A percentile compares a stretch with the other conserved stretches of the same genome.
phyloP scores from a whole-genome alignment of 2,113 vertebrate species.

The Amblyopsis rosae region DNA sequence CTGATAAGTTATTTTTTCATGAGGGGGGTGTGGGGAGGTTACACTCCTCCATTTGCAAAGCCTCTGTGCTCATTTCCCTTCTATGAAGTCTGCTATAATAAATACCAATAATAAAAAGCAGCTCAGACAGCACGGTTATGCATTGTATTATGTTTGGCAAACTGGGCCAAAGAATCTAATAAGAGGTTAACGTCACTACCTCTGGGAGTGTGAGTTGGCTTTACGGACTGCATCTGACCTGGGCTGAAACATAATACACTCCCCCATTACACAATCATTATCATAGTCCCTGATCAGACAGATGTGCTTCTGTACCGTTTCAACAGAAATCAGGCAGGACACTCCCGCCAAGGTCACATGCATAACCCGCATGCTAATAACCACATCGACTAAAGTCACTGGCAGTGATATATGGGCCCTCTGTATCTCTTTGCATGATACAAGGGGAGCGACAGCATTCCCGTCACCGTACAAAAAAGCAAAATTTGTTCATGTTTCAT shows the following conservation, averaged over 20 bases:
- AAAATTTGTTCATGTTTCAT: slow-evolving; percentile 20
- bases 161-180: background rate
- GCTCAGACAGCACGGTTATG: slow-evolving; percentile 1
- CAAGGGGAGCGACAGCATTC: background rate
- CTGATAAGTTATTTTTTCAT: background rate
- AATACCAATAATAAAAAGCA: background rate
- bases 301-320: slow-evolving; percentile 38
- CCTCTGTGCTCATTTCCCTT: slow-evolving; percentile 10
- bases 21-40: no score
- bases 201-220: slow-evolving; percentile 30
- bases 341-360: slow-evolving; percentile 32
- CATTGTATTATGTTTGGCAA: slow-evolving; percentile 29
- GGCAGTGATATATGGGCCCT: slow-evolving; percentile 22
- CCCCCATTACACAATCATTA: slow-evolving; percentile 56
- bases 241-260: slow-evolving; percentile 25
- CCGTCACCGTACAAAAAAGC: slow-evolving; percentile 11
- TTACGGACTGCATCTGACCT: slow-evolving; percentile 29
- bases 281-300: slow-evolving; percentile 47
- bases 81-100: slow-evolving; percentile 41
- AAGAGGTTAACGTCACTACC: slow-evolving; percentile 30
- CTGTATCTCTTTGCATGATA: slow-evolving; percentile 16
- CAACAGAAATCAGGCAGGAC: slow-evolving; percentile 18
- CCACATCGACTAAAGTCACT: slow-evolving; percentile 1
- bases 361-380: slow-evolving; percentile 11
- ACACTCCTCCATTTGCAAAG: no score